Conservation (phyloP, 2,113 vertebrate genomes). For the Grammomys surdaster region DNA sequence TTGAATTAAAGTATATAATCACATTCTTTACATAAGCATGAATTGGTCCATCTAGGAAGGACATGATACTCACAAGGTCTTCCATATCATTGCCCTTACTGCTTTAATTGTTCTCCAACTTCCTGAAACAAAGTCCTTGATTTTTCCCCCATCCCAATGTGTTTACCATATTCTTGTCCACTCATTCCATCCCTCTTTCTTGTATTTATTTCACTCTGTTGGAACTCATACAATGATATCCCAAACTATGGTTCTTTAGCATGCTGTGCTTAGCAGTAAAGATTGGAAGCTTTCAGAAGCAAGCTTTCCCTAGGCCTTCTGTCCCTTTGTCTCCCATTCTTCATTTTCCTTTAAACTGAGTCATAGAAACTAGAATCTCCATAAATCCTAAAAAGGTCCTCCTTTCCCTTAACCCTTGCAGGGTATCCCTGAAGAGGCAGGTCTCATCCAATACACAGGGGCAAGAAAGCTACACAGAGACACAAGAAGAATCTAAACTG, state of each 20-base stretch:
- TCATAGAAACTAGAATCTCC: background rate
- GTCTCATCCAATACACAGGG: background rate
- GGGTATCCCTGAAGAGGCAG: too few species aligned
- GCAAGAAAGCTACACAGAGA: background rate
- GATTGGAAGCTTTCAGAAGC: background rate
- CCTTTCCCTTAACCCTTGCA: background rate
- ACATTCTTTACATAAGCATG: background rate
- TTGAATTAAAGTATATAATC: constrained; percentile 15
- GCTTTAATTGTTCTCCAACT: background rate
- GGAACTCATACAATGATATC: background rate
- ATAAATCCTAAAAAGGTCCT: background rate
- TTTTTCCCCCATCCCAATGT: background rate
- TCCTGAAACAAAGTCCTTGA: background rate
- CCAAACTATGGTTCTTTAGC: background rate
- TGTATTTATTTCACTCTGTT: background rate
- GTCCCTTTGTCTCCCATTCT: background rate
- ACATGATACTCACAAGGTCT: background rate
- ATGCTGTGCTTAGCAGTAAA: background rate
- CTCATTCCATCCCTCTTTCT: background rate
- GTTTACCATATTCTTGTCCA: background rate
- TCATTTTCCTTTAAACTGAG: background rate
- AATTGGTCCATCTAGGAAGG: background rate
- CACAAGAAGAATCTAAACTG: background rate
- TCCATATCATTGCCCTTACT: background rate
- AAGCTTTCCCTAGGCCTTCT: background rate